Evolutionary conservation across 37 sponge, comb jelly and placozoan genomes (phyloP).

Genomic region (Bolinopsis microptera): DNA sequence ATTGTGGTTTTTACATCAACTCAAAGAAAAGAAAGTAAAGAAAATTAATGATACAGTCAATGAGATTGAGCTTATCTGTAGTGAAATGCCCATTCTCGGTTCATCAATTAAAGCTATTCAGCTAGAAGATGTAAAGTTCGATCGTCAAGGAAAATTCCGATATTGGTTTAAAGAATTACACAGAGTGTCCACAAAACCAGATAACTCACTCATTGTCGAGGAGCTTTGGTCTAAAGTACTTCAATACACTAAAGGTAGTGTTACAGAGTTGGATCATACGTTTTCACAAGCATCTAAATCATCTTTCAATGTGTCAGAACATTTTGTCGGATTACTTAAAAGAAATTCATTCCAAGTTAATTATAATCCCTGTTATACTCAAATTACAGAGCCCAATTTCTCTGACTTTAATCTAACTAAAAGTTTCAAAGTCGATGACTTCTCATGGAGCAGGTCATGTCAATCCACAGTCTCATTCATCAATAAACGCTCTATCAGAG

Average conservation of each 20-base stretch:
- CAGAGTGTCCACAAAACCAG: background rate
- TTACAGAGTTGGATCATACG: background rate
- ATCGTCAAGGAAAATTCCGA: constrained; percentile 39
- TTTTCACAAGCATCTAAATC: background rate
- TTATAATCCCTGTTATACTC: background rate
- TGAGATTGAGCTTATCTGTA: background rate
- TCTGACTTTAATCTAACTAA: background rate
- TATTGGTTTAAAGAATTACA: constrained; percentile 62
- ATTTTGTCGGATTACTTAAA: background rate
- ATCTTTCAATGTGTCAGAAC: background rate
- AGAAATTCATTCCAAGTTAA: background rate
- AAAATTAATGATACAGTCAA: background rate
- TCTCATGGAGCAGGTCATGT: background rate
- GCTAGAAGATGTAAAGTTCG: background rate
- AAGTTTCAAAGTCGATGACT: background rate
- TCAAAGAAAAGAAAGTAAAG: background rate
- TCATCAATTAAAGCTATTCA: background rate
- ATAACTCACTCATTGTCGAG: background rate
- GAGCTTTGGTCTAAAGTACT: background rate
- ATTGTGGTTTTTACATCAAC: background rate
- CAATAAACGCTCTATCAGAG: background rate
- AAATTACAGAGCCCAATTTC: no score
- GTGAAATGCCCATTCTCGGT: background rate
- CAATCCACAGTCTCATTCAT: background rate
- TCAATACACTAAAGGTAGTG: background rate